phyloP scores from a whole-genome alignment of 2,888 invertebrate species.

The Adelphocoris suturalis region DNA sequence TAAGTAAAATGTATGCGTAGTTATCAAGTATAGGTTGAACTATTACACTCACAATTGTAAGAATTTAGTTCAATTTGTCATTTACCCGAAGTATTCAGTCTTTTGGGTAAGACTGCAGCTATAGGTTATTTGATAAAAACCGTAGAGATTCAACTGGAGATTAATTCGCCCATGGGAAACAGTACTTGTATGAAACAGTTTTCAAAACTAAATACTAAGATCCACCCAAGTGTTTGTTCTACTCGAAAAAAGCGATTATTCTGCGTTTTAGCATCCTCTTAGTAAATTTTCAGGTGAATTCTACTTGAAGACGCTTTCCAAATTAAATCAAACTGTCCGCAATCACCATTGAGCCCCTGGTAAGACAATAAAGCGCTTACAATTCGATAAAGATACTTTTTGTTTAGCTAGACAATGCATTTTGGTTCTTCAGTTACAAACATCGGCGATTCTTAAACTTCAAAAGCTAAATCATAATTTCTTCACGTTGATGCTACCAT shows the following conservation, averaged over 20 bases:
- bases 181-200: no score
- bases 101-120: neutral
- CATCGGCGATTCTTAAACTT: slow-evolving; percentile 50
- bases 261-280: no score
- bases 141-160: neutral
- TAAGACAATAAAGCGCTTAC: slow-evolving; percentile 38
- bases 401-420: slow-evolving; percentile 19
- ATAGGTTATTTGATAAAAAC: neutral
- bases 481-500: slow-evolving; percentile 41
- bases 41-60: no score
- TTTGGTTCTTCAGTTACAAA: slow-evolving; percentile 60
- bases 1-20: no score
- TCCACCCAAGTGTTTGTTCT: no score
- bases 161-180: neutral
- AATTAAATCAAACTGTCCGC: neutral
- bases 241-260: no score
- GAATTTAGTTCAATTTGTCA: no score
- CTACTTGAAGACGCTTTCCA: neutral
- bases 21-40: no score
- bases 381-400: neutral
- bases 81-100: neutral
- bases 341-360: slow-evolving; percentile 1
- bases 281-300: neutral
- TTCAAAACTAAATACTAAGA: no score
- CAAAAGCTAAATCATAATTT: slow-evolving; percentile 48